Percentiles rank a stretch among this genome's conserved stretches.
Evolutionary conservation across 1,140 invertebrate genomes (phyloP).

Genomic region (Microplitis mediator): DNA sequence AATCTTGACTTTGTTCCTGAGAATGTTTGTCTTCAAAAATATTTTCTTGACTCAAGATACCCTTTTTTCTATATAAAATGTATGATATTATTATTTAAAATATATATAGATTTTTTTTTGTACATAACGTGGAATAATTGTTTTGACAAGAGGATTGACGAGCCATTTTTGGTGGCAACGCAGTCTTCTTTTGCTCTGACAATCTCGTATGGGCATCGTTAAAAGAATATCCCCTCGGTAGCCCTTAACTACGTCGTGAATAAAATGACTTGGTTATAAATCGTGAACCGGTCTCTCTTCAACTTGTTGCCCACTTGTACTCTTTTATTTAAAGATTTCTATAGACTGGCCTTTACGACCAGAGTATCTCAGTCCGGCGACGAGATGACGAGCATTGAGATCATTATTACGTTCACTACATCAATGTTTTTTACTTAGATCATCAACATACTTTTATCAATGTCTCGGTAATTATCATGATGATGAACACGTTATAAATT

Average conservation of each 20-base stretch:
- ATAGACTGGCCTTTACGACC: background rate
- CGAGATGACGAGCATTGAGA: constrained; percentile 30
- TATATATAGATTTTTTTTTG: background rate
- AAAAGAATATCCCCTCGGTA: constrained; percentile 20
- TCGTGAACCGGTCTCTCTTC: constrained; percentile 20
- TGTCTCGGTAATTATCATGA: too few relatives aligned
- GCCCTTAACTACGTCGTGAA: constrained; percentile 31
- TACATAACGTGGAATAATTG: constrained; percentile 1
- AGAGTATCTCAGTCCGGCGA: background rate
- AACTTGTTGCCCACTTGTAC: constrained; percentile 6
- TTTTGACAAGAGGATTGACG: constrained; percentile 21
- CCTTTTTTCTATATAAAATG: too few relatives aligned
- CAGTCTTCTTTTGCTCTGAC: background rate
- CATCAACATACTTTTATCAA: too few relatives aligned
- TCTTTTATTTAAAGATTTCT: background rate
- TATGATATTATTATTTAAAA: too few relatives aligned
- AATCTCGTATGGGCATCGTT: constrained; percentile 30
- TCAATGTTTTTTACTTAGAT: too few relatives aligned
- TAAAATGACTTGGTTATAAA: constrained; percentile 31
- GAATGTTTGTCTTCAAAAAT: too few relatives aligned
- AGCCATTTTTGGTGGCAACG: constrained; percentile 19
- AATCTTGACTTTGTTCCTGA: too few relatives aligned
- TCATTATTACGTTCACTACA: constrained; percentile 26
- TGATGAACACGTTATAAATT: background rate
- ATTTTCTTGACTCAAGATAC: too few relatives aligned